Base-by-base conservation (phyloP, 1,140 invertebrate species). In the Meteorus sp. region DNA sequence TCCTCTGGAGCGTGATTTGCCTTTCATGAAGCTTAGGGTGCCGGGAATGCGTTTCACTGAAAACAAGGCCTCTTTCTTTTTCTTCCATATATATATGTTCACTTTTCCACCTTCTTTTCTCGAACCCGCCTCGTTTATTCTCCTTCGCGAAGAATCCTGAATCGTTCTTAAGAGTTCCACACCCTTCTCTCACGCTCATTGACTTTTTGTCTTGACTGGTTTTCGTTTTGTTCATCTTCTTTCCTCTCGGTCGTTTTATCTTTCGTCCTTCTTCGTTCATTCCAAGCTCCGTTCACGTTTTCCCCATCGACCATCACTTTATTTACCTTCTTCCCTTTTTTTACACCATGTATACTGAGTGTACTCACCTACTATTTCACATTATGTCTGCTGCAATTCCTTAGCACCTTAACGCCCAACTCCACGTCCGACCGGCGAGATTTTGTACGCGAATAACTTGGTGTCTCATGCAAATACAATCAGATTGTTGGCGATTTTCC, bases 1-100 rank as follows among this genome's bases (percentile, higher is more conserved):
- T 71, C 66, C 67, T n/a, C n/a, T n/a, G 57, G 51, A 59, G 61
- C 69, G 76, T 72, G 70, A 79, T 78, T 77, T 78, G 74, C 77
- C 77, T 79, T 79, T 75, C 75, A 79, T 77, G 77, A 79, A 78
- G 70, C 68, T 73, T 67, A 67, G 52, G 62, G 58, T 56, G 55
- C 43, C 51, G 62, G 62, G 65, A 69, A 73, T 66, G 67, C 70
- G 65, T 60, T 67, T 59, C 60, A 59, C 44, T 61, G 65, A 63
- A 51, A 67, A 67, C 44, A 27, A 50, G 41, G 19, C 41, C 6
- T 25, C 39, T 25, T 35, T 3, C 48, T 23, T 35, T 45, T 47
- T 50, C 35, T 48, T 9, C 17, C 9, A 23, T 44, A 20, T 48
- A 2, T 3, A 41, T n/a, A 44, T 23, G 15, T 43, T 27, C 29